These are phyloP conservation scores for Ethmia dodecea DNA, from an alignment of 2,888 invertebrate species.

Conservation along the genomic window DNA sequence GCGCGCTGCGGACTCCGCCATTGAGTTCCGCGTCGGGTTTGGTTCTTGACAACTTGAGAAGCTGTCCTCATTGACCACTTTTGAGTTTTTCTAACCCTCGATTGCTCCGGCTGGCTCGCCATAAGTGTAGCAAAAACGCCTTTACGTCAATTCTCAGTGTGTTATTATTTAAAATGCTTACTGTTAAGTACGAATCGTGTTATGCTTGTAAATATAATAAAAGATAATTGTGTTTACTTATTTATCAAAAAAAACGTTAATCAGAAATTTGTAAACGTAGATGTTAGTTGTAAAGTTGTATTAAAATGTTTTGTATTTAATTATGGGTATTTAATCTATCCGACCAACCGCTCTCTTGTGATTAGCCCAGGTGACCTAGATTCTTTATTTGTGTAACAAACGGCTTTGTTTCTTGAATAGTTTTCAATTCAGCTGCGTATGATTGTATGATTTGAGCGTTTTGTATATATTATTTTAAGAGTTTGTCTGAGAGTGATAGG, in stretches of 20 bases:
- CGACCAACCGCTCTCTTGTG: conserved; percentile 73
- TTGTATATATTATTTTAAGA: conserved; percentile 76
- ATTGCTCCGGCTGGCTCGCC: conserved; percentile 60
- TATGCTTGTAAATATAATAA: conserved; percentile 76
- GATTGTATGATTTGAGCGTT: conserved; percentile 68
- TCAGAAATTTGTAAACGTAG: conserved; percentile 71
- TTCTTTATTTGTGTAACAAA: conserved; percentile 31
- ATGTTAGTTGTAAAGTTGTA: conserved; percentile 75
- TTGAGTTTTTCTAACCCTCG: conserved; percentile 31
- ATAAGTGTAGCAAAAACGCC: conserved; percentile 68
- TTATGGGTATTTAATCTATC: conserved; percentile 70
- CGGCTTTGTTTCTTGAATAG: conserved; percentile 17
- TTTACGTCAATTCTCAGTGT: conserved; percentile 77
- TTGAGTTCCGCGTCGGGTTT: conserved; percentile 16
- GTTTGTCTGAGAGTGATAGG: conserved; percentile 69
- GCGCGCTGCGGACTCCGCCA: conserved; percentile 14
- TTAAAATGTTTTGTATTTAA: conserved; percentile 74
- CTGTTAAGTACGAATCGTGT: conserved; percentile 67
- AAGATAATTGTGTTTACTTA: conserved; percentile 66
- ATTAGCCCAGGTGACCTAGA: conserved; percentile 57
- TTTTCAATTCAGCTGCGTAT: conserved; percentile 8
- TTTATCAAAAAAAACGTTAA: conserved; percentile 70
- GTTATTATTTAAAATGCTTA: conserved; percentile 77
- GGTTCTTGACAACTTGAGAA: conserved; percentile 16
- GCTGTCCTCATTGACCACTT: conserved; percentile 14